phyloP scores from a whole-genome alignment of 2,888 invertebrate species.

The Athripsodes cinereus region DNA sequence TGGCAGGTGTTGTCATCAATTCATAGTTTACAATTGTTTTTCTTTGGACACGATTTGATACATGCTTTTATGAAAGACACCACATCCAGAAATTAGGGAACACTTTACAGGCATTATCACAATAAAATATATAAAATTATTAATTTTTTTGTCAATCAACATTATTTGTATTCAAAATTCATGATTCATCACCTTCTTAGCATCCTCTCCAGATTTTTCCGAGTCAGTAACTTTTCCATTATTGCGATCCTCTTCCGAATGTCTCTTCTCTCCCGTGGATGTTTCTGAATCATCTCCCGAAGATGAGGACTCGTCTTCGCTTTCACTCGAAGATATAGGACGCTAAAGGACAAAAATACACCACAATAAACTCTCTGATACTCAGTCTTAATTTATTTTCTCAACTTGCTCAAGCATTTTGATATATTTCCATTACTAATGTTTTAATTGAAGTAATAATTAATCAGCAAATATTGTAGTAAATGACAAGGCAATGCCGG shows the following conservation, averaged over 20 bases:
- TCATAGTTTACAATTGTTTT: too few relatives aligned
- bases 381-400: too few relatives aligned
- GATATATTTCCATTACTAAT: not conserved
- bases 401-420: too few relatives aligned
- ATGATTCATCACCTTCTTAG: constrained; percentile 34
- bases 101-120: too few relatives aligned
- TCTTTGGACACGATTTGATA: not conserved
- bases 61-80: not conserved
- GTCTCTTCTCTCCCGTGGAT: constrained; percentile 42
- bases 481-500: too few relatives aligned
- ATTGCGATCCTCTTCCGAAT: constrained; percentile 34
- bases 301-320: constrained; percentile 37
- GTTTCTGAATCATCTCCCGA: constrained; percentile 43
- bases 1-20: too few relatives aligned
- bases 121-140: too few relatives aligned
- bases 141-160: too few relatives aligned
- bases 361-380: too few relatives aligned
- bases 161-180: not conserved
- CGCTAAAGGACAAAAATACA: too few relatives aligned
- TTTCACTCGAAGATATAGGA: constrained; percentile 29
- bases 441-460: not conserved
- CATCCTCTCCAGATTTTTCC: constrained; percentile 46
- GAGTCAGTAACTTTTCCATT: constrained; percentile 45
- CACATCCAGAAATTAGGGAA: too few relatives aligned
- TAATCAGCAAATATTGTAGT: not conserved